A percentile compares a stretch with the other conserved stretches of the same genome.
phyloP scores from a whole-genome alignment of 2,888 invertebrate genomes.

The Polyploca ridens region DNA sequence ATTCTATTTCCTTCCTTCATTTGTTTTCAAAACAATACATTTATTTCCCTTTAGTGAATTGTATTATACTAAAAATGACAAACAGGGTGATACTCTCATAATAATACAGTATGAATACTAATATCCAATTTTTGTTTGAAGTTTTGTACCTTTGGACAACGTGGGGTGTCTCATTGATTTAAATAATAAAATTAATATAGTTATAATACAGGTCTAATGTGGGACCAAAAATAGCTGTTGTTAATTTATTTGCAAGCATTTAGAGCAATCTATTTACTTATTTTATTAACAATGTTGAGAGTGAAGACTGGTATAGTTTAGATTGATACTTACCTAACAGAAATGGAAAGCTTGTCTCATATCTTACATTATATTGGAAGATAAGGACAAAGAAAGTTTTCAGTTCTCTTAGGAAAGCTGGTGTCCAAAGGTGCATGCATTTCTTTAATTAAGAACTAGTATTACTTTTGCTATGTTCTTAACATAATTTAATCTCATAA shows the following conservation, averaged over 20 bases:
- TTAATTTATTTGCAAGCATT: conserved; percentile 24
- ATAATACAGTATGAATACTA: conserved; percentile 1
- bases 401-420: conserved; percentile 23
- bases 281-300: conserved; percentile 33
- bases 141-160: conserved; percentile 22
- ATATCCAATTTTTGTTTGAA: conserved; percentile 8
- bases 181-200: not conserved
- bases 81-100: conserved; percentile 53
- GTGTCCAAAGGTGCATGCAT: conserved; percentile 19
- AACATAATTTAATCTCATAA: not conserved
- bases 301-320: conserved; percentile 37
- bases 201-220: conserved; percentile 32
- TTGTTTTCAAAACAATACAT: not conserved
- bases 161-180: conserved; percentile 10
- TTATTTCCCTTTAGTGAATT: conserved; percentile 21
- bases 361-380: conserved; percentile 12
- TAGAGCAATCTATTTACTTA: conserved; percentile 14
- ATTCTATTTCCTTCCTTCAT: not conserved
- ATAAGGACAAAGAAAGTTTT: conserved; percentile 10
- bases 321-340: conserved; percentile 16
- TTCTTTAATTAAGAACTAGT: conserved; percentile 3
- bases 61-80: conserved; percentile 51
- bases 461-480: conserved; percentile 1
- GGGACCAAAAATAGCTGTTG: conserved; percentile 30
- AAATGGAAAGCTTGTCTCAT: conserved; percentile 26